Conservation (phyloP, 2,888 invertebrate species). For the Drosophila trichaetosa region DNA sequence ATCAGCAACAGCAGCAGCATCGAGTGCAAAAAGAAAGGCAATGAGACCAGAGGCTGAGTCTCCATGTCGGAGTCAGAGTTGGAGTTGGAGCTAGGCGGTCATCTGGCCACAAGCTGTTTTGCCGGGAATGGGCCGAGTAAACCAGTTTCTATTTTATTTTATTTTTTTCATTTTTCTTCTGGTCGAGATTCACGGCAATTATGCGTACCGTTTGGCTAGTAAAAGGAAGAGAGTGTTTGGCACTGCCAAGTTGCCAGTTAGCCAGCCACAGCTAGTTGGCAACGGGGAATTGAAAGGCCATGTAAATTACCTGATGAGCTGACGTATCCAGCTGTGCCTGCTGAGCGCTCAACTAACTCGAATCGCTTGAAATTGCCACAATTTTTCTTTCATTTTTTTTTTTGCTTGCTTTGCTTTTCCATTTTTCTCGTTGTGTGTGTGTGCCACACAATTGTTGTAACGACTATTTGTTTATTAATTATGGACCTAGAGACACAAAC, state of each 20-base stretch:
- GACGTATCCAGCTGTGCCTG: conserved; percentile 72
- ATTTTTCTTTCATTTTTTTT: conserved; percentile 48
- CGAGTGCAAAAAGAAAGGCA: conserved; percentile 62
- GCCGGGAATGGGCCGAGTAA: conserved; percentile 38
- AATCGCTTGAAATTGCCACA: conserved; percentile 60
- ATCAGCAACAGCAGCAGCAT: conserved; percentile 18
- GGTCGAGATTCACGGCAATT: conserved; percentile 75
- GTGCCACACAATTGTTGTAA: conserved; percentile 56
- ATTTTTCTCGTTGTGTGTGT: conserved; percentile 7
- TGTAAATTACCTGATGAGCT: conserved; percentile 76
- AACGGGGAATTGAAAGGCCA: conserved; percentile 77
- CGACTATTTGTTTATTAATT: conserved; percentile 77
- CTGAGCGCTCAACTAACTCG: conserved; percentile 40
- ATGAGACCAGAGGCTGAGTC: not conserved
- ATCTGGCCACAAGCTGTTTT: conserved; percentile 30
- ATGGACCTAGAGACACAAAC: conserved; percentile 47
- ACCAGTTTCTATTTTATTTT: conserved; percentile 42
- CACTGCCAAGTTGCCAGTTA: conserved; percentile 37
- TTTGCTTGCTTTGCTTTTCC: conserved; percentile 4
- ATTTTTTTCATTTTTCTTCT: conserved; percentile 28
- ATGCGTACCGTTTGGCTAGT: conserved; percentile 74
- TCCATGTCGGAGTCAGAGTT: conserved; percentile 4
- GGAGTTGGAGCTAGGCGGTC: conserved; percentile 32
- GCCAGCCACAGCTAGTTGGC: conserved; percentile 28
- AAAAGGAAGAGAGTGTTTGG: conserved; percentile 79